A percentile compares a stretch with the other conserved stretches of the same genome.
These are phyloP conservation scores for Acanthococcus lagerstroemiae DNA, from an alignment of 2,888 invertebrate species.

Conservation along the genomic window DNA sequence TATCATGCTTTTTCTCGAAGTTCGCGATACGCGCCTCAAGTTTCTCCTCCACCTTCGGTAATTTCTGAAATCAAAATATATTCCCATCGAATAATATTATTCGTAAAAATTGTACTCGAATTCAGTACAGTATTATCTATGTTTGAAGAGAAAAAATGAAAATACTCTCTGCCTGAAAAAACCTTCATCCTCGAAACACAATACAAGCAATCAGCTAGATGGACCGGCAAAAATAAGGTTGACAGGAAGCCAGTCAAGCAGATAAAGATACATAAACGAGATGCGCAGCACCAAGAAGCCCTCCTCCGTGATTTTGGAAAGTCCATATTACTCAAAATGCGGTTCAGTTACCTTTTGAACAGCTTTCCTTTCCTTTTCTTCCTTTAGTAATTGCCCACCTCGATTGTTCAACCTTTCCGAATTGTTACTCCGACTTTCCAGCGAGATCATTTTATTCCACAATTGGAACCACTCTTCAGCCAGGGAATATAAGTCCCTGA, in stretches of 20 bases:
- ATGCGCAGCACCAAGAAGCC: too few species aligned
- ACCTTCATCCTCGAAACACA: too few species aligned
- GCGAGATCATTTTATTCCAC: constrained; percentile 63
- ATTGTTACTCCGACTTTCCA: constrained; percentile 65
- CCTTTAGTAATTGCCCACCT: constrained; percentile 72
- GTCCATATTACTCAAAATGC: too few species aligned
- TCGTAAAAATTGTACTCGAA: too few species aligned
- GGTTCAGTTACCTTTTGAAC: constrained; percentile 50
- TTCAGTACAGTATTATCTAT: too few species aligned
- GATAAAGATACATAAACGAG: too few species aligned
- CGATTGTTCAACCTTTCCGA: constrained; percentile 70
- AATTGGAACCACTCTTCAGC: constrained; percentile 56
- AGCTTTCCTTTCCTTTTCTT: constrained; percentile 76
- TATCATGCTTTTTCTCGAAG: constrained; percentile 48
- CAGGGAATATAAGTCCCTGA: constrained; percentile 54
- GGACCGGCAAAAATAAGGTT: not conserved
- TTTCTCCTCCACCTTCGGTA: constrained; percentile 64
- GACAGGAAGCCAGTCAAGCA: too few species aligned
- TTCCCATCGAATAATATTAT: not conserved
- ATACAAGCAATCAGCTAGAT: not conserved
- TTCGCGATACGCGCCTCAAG: constrained; percentile 48
- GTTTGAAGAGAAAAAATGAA: too few species aligned
- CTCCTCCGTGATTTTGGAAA: too few species aligned
- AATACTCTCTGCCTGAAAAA: too few species aligned
- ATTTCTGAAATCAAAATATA: constrained; percentile 41